Conservation (phyloP, 53 echinoderm and acorn worm genomes). For the Antedon mediterranea region DNA sequence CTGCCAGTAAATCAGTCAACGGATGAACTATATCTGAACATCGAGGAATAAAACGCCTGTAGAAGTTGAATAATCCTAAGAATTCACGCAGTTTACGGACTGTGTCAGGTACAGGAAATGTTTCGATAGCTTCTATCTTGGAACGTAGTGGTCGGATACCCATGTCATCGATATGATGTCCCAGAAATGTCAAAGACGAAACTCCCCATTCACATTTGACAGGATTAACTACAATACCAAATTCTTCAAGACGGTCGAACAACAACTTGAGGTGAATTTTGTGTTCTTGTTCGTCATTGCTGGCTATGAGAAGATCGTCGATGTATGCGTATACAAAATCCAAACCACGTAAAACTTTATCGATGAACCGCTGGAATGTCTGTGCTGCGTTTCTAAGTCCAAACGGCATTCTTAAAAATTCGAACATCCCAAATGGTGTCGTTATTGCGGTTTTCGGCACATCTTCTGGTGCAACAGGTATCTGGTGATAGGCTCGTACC, state of each 20-base stretch:
- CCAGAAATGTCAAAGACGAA: conserved; percentile 11
- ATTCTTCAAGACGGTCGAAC: conserved; percentile 15
- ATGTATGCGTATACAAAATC: conserved; percentile 31
- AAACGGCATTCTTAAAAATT: conserved; percentile 33
- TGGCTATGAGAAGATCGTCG: conserved; percentile 35
- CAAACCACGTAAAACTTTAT: conserved; percentile 17
- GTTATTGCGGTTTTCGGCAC: conserved; percentile 26
- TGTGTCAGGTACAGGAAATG: not conserved
- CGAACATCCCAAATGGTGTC: conserved; percentile 24
- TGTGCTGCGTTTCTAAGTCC: conserved; percentile 32
- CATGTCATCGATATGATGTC: conserved; percentile 13
- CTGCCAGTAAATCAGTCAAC: conserved; percentile 12
- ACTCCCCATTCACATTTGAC: conserved; percentile 11
- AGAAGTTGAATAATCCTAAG: not conserved
- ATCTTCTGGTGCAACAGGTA: conserved; percentile 30
- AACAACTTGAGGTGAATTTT: not conserved
- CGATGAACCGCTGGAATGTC: conserved; percentile 25
- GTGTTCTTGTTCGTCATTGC: conserved; percentile 17
- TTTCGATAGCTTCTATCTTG: not conserved
- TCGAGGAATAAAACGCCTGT: conserved; percentile 10
- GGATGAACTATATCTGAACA: conserved; percentile 18
- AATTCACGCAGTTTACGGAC: not conserved
- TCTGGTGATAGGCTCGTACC: conserved; percentile 22
- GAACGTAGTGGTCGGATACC: not conserved
- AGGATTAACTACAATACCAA: conserved; percentile 28